phyloP scores from a whole-genome alignment of 1,140 invertebrate genomes.

The Brachionus angularis region DNA sequence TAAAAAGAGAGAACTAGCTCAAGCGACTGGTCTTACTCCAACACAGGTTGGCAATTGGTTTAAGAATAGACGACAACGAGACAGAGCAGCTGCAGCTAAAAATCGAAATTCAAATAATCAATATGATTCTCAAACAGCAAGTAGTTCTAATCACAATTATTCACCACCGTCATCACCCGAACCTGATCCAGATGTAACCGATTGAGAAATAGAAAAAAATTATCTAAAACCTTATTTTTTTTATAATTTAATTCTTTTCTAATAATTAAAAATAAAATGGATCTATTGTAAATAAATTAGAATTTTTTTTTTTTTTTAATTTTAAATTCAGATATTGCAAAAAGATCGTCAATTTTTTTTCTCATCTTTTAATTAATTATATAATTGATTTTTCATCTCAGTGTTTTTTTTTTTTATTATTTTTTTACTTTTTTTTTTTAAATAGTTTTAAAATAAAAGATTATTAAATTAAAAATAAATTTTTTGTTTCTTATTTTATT shows the following conservation, averaged over 20 bases:
- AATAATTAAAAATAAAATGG: too few relatives aligned
- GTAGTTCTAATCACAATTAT: slow-evolving; percentile 42
- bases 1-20: slow-evolving; percentile 93
- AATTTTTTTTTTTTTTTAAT: background rate
- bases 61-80: slow-evolving; percentile 94
- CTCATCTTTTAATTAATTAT: background rate
- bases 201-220: background rate
- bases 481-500: background rate
- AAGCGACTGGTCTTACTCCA: slow-evolving; percentile 91
- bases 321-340: slow-evolving; percentile 31
- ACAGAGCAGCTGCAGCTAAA: slow-evolving; percentile 96
- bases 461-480: background rate
- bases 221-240: background rate
- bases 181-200: slow-evolving; percentile 32
- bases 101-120: slow-evolving; percentile 43
- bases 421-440: background rate
- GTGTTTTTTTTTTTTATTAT: background rate
- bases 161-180: slow-evolving; percentile 40
- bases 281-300: background rate
- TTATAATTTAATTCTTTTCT: background rate
- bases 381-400: background rate
- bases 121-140: slow-evolving; percentile 42
- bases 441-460: background rate
- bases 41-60: slow-evolving; percentile 99
- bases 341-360: background rate